These are phyloP conservation scores for Polypterus senegalus DNA, from an alignment of 2,113 vertebrate species.

Conservation along the genomic window DNA sequence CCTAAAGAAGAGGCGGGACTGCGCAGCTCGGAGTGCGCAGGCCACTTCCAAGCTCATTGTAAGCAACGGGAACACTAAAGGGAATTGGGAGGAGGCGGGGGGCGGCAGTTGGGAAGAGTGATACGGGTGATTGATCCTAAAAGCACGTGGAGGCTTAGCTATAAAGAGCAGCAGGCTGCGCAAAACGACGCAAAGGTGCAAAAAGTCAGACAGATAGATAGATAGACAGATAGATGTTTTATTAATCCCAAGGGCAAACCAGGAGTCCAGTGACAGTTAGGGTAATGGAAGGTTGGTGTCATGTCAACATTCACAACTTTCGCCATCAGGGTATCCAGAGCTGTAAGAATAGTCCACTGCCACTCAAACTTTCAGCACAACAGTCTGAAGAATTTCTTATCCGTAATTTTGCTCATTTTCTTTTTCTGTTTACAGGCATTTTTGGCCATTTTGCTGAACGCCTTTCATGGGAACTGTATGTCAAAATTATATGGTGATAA, in stretches of 20 bases:
- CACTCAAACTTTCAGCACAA: neutral
- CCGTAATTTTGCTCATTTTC: no score
- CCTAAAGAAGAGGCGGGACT: constrained; percentile 12
- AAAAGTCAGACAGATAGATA: no score
- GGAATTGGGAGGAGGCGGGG: no score
- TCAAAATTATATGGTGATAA: constrained; percentile 1
- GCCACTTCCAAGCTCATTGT: constrained; percentile 15
- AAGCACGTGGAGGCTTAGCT: no score
- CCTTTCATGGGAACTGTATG: neutral
- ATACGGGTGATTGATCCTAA: no score
- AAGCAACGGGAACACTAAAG: neutral
- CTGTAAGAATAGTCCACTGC: neutral
- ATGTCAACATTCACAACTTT: no score
- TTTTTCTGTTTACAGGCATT: constrained; percentile 11
- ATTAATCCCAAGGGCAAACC: neutral
- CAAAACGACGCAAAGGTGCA: no score
- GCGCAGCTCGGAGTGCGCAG: constrained; percentile 2
- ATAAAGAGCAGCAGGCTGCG: no score
- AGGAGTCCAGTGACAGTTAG: neutral
- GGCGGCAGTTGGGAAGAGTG: no score
- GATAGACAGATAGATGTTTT: neutral
- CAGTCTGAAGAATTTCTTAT: no score
- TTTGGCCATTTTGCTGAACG: constrained; percentile 9
- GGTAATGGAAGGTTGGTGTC: no score
- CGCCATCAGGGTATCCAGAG: no score